Evolutionary conservation across 92 coral and sea anemone genomes (phyloP), one percentile per base, ranked within the genome.

Genomic region (Umimayanthus kanabou): DNA sequence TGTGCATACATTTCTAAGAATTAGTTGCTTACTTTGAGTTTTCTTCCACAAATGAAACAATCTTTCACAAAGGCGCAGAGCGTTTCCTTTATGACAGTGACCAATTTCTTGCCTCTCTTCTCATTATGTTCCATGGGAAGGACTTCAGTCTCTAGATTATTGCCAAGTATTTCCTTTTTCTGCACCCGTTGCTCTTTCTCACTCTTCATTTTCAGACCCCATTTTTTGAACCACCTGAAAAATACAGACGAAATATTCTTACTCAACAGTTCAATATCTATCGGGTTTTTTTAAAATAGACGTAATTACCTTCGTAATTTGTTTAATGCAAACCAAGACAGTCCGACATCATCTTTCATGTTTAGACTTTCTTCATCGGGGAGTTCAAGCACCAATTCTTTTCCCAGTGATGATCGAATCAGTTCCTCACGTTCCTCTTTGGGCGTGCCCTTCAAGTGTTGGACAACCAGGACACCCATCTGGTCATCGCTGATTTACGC

Each of bases 361-460:
- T 39, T 29, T 4, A 66, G 28, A 6, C 23, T 43, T 42, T 82
- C 30, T 66, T 47, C 87, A 22, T 66, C 28, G 5, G 87, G 87
- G 57, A 82, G 58, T 23, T 81, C 43, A n/a, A 81, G 42, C 23
- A 81, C 73, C 39, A 57, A 33, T 42, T 81, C 65, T 29, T 28
- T 57, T 18, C 55, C 57, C 61, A 45, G 64, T 23, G 71, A 39
- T 39, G 77, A 33, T 23, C 64, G 79, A 29, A 87, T 45, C 15
- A 87, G 73, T 30, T 87, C 76, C 85, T 57, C 75, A 9, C 78
- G 47, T 25, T 87, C 89, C 58, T 61, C 85, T 14, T 87, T 57
- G 72, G 5, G 8, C 76, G 11, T 86, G 25, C 75, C 14, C 80
- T 86, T 76, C 72, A 76, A 49, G 49, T 66, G 77, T 20, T 76